Conservation (phyloP, 2,888 invertebrate species). For the Xanthia icteritia region DNA sequence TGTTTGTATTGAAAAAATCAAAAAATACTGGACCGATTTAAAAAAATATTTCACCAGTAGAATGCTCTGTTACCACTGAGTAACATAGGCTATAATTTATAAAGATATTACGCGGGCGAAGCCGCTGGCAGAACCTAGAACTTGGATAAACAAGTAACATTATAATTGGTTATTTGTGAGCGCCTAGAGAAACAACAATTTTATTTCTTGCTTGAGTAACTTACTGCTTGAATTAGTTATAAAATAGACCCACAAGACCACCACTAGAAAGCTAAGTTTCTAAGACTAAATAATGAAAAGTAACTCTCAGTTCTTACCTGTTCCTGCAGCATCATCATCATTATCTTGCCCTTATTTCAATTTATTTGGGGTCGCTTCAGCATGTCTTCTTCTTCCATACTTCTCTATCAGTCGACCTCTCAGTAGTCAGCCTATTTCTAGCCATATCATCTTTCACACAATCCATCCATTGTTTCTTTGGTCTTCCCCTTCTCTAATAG, state of each 20-base stretch:
- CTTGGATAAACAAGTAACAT: neutral
- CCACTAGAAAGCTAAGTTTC: neutral
- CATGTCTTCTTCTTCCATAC: too few species aligned
- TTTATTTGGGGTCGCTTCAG: neutral
- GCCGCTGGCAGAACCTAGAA: too few species aligned
- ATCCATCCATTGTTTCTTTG: neutral
- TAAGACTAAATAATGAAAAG: too few species aligned
- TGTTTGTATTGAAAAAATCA: too few species aligned
- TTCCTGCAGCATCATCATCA: neutral
- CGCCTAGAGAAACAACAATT: slow-evolving; percentile 11
- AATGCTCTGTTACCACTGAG: too few species aligned
- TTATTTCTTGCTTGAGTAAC: neutral
- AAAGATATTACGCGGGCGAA: too few species aligned
- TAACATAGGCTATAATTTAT: too few species aligned
- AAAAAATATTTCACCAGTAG: too few species aligned
- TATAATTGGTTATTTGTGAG: neutral
- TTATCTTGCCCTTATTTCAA: too few species aligned
- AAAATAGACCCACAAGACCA: neutral
- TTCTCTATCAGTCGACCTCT: neutral
- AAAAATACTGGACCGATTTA: too few species aligned
- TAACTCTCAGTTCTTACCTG: neutral
- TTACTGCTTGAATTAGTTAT: neutral
- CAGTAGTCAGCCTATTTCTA: neutral
- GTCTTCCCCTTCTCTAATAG: neutral
- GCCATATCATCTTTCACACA: neutral